Conservation (phyloP, 1,140 invertebrate species). For the Epicauta chinensis region DNA sequence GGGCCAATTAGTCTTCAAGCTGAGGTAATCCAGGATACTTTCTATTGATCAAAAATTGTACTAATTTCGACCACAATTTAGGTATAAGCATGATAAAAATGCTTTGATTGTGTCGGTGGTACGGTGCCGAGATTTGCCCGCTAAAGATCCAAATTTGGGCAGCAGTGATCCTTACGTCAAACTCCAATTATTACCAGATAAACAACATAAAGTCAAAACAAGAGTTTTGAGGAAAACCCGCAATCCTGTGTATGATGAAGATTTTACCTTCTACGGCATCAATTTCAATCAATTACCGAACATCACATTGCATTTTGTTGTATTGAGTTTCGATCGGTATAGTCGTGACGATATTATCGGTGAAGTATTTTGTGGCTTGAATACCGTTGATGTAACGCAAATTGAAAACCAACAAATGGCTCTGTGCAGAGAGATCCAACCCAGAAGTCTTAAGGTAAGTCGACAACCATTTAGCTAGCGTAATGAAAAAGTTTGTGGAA, state of each 20-base stretch:
- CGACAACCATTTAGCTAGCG: too few relatives aligned
- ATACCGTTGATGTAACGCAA: conserved; percentile 69
- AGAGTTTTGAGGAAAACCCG: conserved; percentile 85
- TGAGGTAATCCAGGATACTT: conserved; percentile 50
- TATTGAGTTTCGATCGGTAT: conserved; percentile 94
- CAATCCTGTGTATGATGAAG: conserved; percentile 92
- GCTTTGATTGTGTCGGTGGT: conserved; percentile 88
- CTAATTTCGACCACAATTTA: conserved; percentile 33
- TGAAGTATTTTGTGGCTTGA: conserved; percentile 85
- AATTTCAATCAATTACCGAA: conserved; percentile 74
- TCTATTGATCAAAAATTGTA: not conserved
- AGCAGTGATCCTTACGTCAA: conserved; percentile 90
- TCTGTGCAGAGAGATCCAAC: conserved; percentile 77
- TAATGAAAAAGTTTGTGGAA: too few relatives aligned
- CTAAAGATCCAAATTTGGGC: conserved; percentile 61
- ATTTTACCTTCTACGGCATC: conserved; percentile 94
- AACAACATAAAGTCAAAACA: conserved; percentile 93
- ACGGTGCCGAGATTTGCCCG: conserved; percentile 75
- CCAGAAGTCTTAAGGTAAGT: conserved; percentile 74
- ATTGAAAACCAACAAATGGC: conserved; percentile 71
- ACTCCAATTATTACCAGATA: conserved; percentile 86
- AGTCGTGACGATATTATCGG: conserved; percentile 96
- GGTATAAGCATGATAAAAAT: conserved; percentile 81
- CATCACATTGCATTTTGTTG: conserved; percentile 88
- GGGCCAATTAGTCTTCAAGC: conserved; percentile 80